phyloP scores from a whole-genome alignment of 92 coral and sea anemone species.

The Actinernus sp. region DNA sequence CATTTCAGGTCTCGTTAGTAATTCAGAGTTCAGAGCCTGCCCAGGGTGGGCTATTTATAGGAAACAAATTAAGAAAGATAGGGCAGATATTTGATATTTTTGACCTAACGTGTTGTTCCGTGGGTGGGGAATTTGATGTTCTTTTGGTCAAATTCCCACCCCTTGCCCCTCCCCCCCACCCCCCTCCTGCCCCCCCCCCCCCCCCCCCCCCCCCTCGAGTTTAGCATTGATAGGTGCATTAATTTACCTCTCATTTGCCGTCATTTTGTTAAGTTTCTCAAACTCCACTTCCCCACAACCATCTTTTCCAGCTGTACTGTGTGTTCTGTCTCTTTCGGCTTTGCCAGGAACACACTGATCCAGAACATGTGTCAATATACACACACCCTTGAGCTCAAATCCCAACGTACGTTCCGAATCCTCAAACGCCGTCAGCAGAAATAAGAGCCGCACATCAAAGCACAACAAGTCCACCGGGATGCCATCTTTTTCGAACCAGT shows the following conservation, averaged over 20 bases:
- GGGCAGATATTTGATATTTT: too few species aligned
- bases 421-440: slow-evolving; percentile 91
- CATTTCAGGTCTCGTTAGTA: too few species aligned
- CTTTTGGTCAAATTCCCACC: too few species aligned
- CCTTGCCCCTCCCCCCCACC: too few species aligned
- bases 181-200: too few species aligned
- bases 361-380: slow-evolving; percentile 81
- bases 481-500: slow-evolving; percentile 73
- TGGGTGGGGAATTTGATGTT: too few species aligned
- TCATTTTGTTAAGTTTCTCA: slow-evolving; percentile 50
- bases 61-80: too few species aligned
- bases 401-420: slow-evolving; percentile 72
- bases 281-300: slow-evolving; percentile 68
- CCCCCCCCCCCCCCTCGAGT: too few species aligned
- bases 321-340: slow-evolving; percentile 73
- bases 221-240: too few species aligned
- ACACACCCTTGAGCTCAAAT: slow-evolving; percentile 65
- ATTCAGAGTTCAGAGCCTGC: too few species aligned
- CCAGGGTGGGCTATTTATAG: too few species aligned
- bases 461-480: slow-evolving; percentile 72
- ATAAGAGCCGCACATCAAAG: slow-evolving; percentile 91
- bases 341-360: slow-evolving; percentile 81
- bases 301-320: slow-evolving; percentile 55
- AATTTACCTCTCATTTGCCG: slow-evolving; percentile 79
- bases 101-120: too few species aligned